Evolutionary conservation across 2,888 invertebrate species (phyloP), one percentile per base, ranked within the genome.

Genomic region (Priocnemis perturbator): DNA sequence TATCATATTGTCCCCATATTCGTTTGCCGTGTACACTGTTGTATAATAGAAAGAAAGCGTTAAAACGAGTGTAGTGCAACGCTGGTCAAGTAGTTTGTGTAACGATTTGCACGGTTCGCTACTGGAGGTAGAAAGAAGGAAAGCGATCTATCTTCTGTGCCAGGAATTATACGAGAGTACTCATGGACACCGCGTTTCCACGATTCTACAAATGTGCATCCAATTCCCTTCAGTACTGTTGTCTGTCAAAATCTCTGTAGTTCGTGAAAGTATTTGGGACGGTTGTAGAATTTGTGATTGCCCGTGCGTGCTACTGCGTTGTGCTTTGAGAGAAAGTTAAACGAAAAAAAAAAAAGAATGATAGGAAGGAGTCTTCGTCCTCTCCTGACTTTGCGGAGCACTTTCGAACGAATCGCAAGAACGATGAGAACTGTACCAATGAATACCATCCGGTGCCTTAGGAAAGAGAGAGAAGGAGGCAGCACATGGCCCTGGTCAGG

Each of bases 401-500:
- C 37, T 37, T 37, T 37, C 37, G 37, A 37, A 37, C 37, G 37
- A 37, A 23, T 19, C 55, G 3, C 44, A 37, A 0, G 55, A 47
- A 14, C 7, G n/a, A 60, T 15, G 11, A n/a, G 26, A 65, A 7
- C 17, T 17, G 26, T 19, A 23, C 56, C 30, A 19, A 9, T 55
- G 14, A 20, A 53, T 37, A n/a, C 21, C 45, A 37, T 48, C 45
- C 61, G 52, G 48, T 50, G 71, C 75, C 79, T 60, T 81, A 96
- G 96, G 97, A 97, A 87, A 91, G 96, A 48, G 97, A 98, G 89
- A 91, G 97, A 79, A 91, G 97, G 83, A 92, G 96, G 21, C 98
- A 98, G 85, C 98, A 98, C 88, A 95, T 97, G 90, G 92, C 96
- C 0, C 91, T 98, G 69, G 95, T 98, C 56, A 94, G 97, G 30